Percentiles rank a stretch among this genome's conserved stretches.
Evolutionary conservation across 2,888 invertebrate genomes (phyloP).

Genomic region (Glyphotaelius pellucidus): DNA sequence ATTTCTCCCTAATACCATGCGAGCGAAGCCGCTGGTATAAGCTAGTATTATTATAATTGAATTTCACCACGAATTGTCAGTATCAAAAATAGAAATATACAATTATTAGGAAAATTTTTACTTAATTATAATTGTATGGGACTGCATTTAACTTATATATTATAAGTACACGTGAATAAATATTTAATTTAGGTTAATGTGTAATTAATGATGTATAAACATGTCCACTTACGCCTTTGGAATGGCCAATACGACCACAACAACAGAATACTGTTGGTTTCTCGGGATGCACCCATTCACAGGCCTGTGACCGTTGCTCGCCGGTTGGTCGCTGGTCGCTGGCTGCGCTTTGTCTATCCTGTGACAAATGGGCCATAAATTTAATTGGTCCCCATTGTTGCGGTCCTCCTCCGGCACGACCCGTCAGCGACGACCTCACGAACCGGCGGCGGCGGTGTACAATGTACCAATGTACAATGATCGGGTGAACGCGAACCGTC

Average conservation of each 20-base stretch:
- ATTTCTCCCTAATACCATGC: too few relatives aligned
- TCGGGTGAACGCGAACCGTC: background rate
- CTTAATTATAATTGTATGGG: too few relatives aligned
- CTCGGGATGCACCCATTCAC: background rate
- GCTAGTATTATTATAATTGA: too few relatives aligned
- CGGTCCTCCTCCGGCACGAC: conserved; percentile 24
- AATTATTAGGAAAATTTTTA: too few relatives aligned
- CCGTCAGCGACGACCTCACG: conserved; percentile 32
- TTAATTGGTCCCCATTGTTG: conserved; percentile 16
- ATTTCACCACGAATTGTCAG: too few relatives aligned
- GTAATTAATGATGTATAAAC: too few relatives aligned
- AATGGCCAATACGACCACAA: background rate
- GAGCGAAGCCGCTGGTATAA: too few relatives aligned
- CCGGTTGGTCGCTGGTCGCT: background rate
- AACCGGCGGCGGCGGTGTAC: conserved; percentile 9
- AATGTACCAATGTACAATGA: background rate
- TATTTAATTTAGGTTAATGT: too few relatives aligned
- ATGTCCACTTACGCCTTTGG: background rate
- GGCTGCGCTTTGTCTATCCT: conserved; percentile 19
- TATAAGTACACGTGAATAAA: too few relatives aligned
- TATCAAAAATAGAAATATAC: too few relatives aligned
- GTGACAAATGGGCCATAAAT: conserved; percentile 43
- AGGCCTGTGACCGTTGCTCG: background rate
- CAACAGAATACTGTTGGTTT: background rate
- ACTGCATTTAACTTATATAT: too few relatives aligned